Evolutionary conservation across 2,113 vertebrate genomes (phyloP).

Genomic region (Brachyhypopomus gauderio): DNA sequence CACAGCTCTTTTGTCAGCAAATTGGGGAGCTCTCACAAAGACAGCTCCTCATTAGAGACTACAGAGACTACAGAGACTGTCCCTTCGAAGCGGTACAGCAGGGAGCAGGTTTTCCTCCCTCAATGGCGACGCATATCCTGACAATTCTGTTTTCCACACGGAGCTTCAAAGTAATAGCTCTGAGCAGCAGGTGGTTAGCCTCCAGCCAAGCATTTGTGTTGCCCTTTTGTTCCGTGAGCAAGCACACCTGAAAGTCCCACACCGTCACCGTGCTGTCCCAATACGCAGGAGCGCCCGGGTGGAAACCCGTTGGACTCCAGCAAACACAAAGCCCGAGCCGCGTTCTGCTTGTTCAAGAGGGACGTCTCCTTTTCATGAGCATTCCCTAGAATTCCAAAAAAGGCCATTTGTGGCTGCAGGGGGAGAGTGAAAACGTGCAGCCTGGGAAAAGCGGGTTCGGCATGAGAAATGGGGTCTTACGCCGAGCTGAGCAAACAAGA

Average conservation of each 20-base stretch:
- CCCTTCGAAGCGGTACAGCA: background rate
- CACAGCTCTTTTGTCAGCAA: background rate
- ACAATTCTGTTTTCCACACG: background rate
- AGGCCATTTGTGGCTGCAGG: no score
- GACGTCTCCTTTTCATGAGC: no score
- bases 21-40: background rate
- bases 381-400: no score
- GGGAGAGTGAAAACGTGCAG: no score
- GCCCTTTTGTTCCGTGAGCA: background rate
- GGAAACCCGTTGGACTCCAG: background rate
- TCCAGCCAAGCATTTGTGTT: background rate
- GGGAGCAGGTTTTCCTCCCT: background rate
- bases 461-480: no score
- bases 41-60: background rate
- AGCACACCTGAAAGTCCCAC: slow-evolving; percentile 3
- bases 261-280: background rate
- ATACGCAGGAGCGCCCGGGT: no score
- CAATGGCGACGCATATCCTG: background rate
- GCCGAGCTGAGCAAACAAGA: no score
- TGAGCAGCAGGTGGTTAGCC: slow-evolving; percentile 8
- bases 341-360: background rate
- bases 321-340: background rate
- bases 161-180: slow-evolving; percentile 4
- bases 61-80: background rate
- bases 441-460: no score